Base-by-base conservation (phyloP, 2,797 vertebrate species). In the Erithacus rubecula region DNA sequence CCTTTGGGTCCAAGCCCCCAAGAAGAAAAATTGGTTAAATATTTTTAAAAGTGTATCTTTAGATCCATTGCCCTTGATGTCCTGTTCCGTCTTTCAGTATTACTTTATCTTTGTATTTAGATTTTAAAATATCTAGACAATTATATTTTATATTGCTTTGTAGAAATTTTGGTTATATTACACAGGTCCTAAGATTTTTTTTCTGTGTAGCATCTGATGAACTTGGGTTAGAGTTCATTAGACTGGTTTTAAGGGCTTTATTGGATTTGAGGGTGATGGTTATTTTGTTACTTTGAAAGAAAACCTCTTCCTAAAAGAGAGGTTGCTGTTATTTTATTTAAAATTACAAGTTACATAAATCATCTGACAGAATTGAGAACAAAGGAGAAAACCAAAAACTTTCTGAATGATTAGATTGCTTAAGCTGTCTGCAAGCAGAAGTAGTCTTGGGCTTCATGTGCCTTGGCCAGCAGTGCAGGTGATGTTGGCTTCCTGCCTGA, bases 361-460 rank as follows among this genome's bases (percentile, higher is more conserved):
- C 64, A 69, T 34, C 24, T 32, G 26, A 79, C 46, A 72, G 46
- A 83, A 63, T 10, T 70, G 37, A 74, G 32, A 58, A 78, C 20
- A 69, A 91, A 46, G n/a, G 36, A 47, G 64, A 77, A 79, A 83
- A 37, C 6, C 37, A 47, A 39, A 46, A 89, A 46, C 22, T 34
- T 92, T 65, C 8, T 64, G 69, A 34, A 29, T 89, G 5, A 36
- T 77, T 79, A 67, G 34, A 5, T 74, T 52, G 22, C n/a, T 80
- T 64, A n/a, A 70, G 83, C 44, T 79, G 19, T 60, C 24, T 39
- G 53, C 52, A 56, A 47, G 58, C 8, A 5, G 36, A 75, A 55
- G 12, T 67, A 41, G 30, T 8, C 0, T 0, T 0, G 5, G 56
- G 49, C 58, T 75, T 47, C 3, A 0, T 13, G 16, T 0, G 0